A percentile compares a stretch with the other conserved stretches of the same genome.
Evolutionary conservation across 2,888 invertebrate species (phyloP).

Genomic region (Heliconius cydno): DNA sequence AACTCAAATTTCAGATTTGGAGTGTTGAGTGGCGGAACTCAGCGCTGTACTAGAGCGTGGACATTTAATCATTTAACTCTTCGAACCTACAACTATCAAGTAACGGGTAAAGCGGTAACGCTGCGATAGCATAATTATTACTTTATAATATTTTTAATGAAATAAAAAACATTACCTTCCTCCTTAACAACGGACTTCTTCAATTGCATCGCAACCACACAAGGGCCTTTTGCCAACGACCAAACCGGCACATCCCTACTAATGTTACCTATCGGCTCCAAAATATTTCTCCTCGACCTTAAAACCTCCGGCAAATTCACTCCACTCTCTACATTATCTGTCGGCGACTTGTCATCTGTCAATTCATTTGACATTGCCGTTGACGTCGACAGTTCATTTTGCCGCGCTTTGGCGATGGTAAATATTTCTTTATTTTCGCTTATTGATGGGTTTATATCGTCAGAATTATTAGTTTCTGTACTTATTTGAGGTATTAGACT

Average conservation of each 20-base stretch:
- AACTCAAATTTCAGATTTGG: too few species aligned
- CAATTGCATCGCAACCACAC: conserved; percentile 68
- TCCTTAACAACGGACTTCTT: conserved; percentile 56
- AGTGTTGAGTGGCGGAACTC: too few species aligned
- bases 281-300: conserved; percentile 69
- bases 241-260: conserved; percentile 68
- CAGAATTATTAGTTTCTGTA: conserved; percentile 73
- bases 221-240: conserved; percentile 77
- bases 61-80: too few species aligned
- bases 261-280: conserved; percentile 68
- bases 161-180: conserved; percentile 50
- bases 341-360: conserved; percentile 51
- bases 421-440: conserved; percentile 64
- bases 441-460: conserved; percentile 71
- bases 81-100: too few species aligned
- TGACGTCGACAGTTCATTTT: conserved; percentile 32
- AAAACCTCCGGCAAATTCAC: conserved; percentile 65
- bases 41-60: too few species aligned
- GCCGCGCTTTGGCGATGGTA: conserved; percentile 64
- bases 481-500: conserved; percentile 67
- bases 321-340: conserved; percentile 49
- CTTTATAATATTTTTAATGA: background rate
- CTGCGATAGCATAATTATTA: too few species aligned
- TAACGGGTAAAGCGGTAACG: too few species aligned
- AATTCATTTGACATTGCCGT: conserved; percentile 50